Evolutionary conservation across 2,797 vertebrate species (phyloP).

Genomic region (Pterois miles): DNA sequence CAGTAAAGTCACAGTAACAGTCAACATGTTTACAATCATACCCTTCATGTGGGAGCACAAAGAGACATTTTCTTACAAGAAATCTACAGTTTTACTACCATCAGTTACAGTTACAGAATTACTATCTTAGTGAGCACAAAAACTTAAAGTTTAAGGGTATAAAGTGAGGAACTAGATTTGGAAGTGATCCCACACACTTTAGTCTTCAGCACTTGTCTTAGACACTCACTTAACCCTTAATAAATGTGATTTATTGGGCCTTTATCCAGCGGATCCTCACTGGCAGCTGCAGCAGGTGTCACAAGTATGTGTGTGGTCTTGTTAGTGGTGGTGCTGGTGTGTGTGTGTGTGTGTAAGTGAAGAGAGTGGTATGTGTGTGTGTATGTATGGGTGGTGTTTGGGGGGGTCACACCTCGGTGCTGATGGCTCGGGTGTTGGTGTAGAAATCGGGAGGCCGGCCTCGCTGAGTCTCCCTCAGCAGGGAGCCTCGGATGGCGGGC

Average conservation of each 20-base stretch:
- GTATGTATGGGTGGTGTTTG: neutral
- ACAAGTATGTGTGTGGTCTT: slow-evolving; percentile 18
- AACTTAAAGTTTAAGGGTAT: neutral
- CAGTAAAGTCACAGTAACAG: slow-evolving; percentile 52
- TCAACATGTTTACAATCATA: slow-evolving; percentile 33
- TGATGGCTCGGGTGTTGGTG: slow-evolving; percentile 91
- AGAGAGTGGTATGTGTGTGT: neutral
- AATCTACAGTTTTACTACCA: slow-evolving; percentile 25
- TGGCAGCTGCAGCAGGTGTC: slow-evolving; percentile 9
- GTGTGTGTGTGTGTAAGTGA: slow-evolving; percentile 29
- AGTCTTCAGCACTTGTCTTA: neutral
- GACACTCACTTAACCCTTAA: slow-evolving; percentile 4
- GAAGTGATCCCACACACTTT: slow-evolving; percentile 5
- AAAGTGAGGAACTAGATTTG: slow-evolving; percentile 18
- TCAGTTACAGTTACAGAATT: slow-evolving; percentile 15
- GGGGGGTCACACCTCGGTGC: slow-evolving; percentile 90
- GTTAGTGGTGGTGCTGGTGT: slow-evolving; percentile 38
- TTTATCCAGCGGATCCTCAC: slow-evolving; percentile 11
- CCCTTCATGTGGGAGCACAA: slow-evolving; percentile 6
- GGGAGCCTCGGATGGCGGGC: slow-evolving; percentile 84
- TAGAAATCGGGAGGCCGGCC: slow-evolving; percentile 83
- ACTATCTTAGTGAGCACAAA: slow-evolving; percentile 23
- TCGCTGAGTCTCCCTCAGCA: slow-evolving; percentile 84
- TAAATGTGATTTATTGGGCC: slow-evolving; percentile 9
- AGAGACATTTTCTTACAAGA: slow-evolving; percentile 23